These are phyloP conservation scores for Oligia latruncula DNA, from an alignment of 2,888 invertebrate species.

Conservation along the genomic window DNA sequence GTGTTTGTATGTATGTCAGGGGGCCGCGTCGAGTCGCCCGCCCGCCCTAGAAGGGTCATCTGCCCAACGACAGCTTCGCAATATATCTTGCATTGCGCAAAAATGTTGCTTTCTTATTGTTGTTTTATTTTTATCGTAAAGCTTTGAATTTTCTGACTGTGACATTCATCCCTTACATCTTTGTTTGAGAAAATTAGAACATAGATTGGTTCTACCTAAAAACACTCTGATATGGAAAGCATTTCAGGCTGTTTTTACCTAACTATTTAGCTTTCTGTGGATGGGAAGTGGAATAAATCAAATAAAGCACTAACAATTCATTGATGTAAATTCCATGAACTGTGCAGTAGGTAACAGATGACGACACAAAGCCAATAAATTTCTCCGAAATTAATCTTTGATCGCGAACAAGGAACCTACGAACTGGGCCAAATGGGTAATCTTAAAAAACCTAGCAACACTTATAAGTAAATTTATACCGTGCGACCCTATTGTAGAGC, in stretches of 20 bases:
- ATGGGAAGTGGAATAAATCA: conserved; percentile 4
- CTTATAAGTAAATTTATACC: conserved; percentile 54
- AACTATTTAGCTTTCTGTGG: neutral
- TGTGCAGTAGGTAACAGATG: conserved; percentile 26
- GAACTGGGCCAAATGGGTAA: conserved; percentile 47
- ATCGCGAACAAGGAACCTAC: conserved; percentile 50
- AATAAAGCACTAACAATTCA: conserved; percentile 20
- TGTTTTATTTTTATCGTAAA: neutral
- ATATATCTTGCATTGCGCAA: conserved; percentile 48
- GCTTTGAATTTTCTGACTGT: neutral
- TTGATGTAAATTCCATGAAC: conserved; percentile 41
- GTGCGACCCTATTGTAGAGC: conserved; percentile 62
- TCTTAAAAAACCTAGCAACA: conserved; percentile 45
- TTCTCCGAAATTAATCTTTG: conserved; percentile 51
- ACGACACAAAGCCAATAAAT: conserved; percentile 30
- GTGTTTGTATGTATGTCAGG: conserved; percentile 88
- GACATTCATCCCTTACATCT: neutral
- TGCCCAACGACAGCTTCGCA: conserved; percentile 69
- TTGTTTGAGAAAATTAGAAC: neutral
- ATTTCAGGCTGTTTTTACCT: neutral
- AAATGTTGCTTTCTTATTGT: conserved; percentile 13
- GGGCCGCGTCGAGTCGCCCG: conserved; percentile 80
- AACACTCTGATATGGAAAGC: too few relatives aligned
- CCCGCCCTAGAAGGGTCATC: conserved; percentile 87
- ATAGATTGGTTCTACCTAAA: neutral